Conservation (phyloP, 2,888 invertebrate genomes). For the Leptopterna dolabrata region DNA sequence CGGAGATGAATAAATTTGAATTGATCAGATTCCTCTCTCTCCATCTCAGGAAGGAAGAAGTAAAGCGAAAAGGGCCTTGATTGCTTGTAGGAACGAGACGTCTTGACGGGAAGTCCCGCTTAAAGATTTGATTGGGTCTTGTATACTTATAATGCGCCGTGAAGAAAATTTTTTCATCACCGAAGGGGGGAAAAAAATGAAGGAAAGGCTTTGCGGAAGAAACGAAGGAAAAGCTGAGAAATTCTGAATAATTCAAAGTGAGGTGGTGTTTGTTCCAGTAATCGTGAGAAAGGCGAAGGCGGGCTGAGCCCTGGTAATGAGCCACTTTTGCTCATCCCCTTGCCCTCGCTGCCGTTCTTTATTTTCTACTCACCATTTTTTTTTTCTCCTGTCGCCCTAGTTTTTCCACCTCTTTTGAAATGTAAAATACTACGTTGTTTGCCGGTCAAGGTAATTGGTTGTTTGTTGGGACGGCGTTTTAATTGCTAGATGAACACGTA, state of each 20-base stretch:
- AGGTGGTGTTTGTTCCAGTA: conserved; percentile 44
- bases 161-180: not conserved
- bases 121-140: conserved; percentile 30
- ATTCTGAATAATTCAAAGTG: conserved; percentile 44
- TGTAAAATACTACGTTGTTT: conserved; percentile 40
- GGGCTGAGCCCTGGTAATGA: conserved; percentile 24
- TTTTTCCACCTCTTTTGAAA: conserved; percentile 39
- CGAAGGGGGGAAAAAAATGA: not conserved
- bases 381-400: not conserved
- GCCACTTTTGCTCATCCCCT: conserved; percentile 44
- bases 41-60: not conserved
- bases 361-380: conserved; percentile 22
- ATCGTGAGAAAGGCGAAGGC: conserved; percentile 2
- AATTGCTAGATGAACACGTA: conserved; percentile 39
- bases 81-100: conserved; percentile 19
- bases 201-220: not conserved
- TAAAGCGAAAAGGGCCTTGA: not conserved
- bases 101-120: conserved; percentile 8
- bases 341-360: conserved; percentile 8
- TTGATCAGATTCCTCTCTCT: not conserved
- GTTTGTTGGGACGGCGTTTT: conserved; percentile 38
- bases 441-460: conserved; percentile 45
- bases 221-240: not conserved
- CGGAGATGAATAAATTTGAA: conserved; percentile 53
- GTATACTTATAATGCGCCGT: conserved; percentile 15